Evolutionary conservation across 1,140 invertebrate genomes (phyloP).

Genomic region (Psilanteris sp.): DNA sequence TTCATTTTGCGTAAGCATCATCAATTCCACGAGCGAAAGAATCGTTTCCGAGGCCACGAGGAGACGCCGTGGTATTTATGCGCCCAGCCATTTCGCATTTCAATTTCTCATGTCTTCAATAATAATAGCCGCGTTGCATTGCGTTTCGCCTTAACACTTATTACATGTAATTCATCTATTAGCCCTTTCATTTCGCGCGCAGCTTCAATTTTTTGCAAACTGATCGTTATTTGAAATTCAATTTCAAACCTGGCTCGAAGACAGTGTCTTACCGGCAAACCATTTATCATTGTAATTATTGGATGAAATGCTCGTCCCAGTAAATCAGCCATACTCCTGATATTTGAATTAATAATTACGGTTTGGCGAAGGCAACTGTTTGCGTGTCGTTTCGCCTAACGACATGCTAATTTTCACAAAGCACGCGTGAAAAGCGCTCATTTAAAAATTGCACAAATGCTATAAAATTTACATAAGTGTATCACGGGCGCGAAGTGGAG

Average conservation of each 20-base stretch:
- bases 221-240: constrained; percentile 45
- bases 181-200: constrained; percentile 24
- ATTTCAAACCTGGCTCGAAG: constrained; percentile 12
- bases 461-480: constrained; percentile 32
- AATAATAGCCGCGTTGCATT: constrained; percentile 41
- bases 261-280: not conserved
- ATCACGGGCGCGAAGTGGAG: not conserved
- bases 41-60: constrained; percentile 5
- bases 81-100: constrained; percentile 27
- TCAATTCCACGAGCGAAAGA: constrained; percentile 32
- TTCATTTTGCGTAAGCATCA: constrained; percentile 55
- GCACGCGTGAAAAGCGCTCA: constrained; percentile 18
- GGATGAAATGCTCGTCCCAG: constrained; percentile 15
- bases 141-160: constrained; percentile 37
- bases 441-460: constrained; percentile 40
- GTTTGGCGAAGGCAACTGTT: constrained; percentile 8
- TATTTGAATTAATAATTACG: constrained; percentile 38
- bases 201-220: constrained; percentile 16
- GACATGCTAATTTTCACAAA: constrained; percentile 30
- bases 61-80: constrained; percentile 14
- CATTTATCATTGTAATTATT: constrained; percentile 31
- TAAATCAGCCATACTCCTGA: constrained; percentile 5
- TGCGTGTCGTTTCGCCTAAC: constrained; percentile 18
- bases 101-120: constrained; percentile 38
- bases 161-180: constrained; percentile 36